phyloP scores from a whole-genome alignment of 2,888 invertebrate species.

The Pristionchus exspectatus region DNA sequence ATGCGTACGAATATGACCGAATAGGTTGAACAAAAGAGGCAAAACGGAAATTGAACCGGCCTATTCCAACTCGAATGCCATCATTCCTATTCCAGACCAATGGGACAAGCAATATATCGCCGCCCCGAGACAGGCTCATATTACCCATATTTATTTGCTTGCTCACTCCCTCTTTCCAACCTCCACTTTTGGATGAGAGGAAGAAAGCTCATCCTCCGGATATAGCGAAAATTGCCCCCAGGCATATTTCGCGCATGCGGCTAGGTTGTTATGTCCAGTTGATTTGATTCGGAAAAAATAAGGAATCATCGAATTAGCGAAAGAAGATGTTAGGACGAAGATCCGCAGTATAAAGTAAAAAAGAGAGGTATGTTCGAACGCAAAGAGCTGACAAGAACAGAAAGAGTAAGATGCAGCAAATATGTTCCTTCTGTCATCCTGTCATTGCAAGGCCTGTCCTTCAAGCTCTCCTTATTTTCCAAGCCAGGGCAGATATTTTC shows the following conservation, averaged over 20 bases:
- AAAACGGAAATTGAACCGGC: background rate
- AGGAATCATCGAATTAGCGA: background rate
- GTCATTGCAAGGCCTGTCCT: background rate
- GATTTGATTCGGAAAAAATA: background rate
- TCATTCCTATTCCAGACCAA: background rate
- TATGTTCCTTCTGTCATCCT: background rate
- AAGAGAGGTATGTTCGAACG: background rate
- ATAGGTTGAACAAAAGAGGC: background rate
- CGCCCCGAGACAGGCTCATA: background rate
- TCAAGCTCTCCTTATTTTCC: background rate
- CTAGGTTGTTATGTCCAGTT: background rate
- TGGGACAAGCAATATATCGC: background rate
- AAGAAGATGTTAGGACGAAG: background rate
- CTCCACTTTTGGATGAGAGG: background rate
- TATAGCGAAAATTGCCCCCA: slow-evolving; percentile 39
- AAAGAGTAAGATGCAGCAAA: background rate
- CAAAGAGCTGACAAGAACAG: background rate
- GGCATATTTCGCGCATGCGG: background rate
- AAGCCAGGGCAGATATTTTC: too few relatives aligned
- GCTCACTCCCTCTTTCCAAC: slow-evolving; percentile 13
- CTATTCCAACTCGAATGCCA: background rate
- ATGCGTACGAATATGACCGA: too few relatives aligned
- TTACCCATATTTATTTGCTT: slow-evolving; percentile 48
- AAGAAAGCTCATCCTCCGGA: slow-evolving; percentile 6
- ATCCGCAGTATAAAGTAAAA: background rate